Evolutionary conservation across 2,888 invertebrate species (phyloP).

Genomic region (Idaea straminata): DNA sequence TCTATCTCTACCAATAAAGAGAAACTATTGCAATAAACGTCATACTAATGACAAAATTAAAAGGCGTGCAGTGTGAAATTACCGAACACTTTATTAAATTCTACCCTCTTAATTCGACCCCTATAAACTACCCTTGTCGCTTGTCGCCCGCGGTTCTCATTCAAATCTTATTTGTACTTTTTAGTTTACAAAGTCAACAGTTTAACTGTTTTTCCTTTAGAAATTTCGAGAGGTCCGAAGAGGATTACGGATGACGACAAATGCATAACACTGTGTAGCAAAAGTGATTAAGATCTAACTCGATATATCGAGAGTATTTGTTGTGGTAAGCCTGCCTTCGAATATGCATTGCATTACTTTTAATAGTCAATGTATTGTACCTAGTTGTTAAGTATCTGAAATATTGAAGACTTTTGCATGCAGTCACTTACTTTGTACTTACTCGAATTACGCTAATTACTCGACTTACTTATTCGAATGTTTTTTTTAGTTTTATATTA

Average conservation of each 20-base stretch:
- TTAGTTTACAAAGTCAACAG: conserved; percentile 71
- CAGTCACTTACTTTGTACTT: no score
- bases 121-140: conserved; percentile 18
- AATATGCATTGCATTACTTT: no score
- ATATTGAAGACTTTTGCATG: no score
- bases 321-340: no score
- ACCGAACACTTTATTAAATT: conserved; percentile 30
- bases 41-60: conserved; percentile 17
- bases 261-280: conserved; percentile 16
- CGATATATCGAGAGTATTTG: no score
- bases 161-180: conserved; percentile 77
- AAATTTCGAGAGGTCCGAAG: conserved; percentile 35
- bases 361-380: no score
- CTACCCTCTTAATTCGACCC: conserved; percentile 23
- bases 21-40: conserved; percentile 11
- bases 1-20: background rate
- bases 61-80: conserved; percentile 22
- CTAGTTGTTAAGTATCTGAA: no score
- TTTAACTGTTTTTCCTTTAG: conserved; percentile 27
- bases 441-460: no score
- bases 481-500: no score
- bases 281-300: no score
- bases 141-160: conserved; percentile 44
- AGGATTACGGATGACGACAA: conserved; percentile 29
- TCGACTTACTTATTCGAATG: no score